Conservation (phyloP, 2,797 vertebrate genomes). For the Limosa lapponica region DNA sequence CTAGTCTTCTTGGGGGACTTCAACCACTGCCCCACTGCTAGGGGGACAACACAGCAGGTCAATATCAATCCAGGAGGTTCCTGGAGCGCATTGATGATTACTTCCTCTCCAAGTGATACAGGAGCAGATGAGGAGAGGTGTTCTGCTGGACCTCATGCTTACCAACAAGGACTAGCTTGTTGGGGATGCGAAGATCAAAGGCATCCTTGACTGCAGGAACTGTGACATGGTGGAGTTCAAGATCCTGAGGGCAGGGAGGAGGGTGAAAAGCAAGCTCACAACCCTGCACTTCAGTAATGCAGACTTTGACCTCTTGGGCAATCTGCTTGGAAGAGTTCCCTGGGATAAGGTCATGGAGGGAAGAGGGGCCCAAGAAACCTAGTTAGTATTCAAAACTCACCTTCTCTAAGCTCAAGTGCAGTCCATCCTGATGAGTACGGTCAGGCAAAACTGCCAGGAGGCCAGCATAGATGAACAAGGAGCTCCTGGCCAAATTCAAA, state of each 20-base stretch:
- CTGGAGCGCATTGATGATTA: background rate
- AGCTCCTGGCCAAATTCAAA: background rate
- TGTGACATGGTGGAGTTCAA: background rate
- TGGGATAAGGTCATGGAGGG: background rate
- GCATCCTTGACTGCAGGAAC: background rate
- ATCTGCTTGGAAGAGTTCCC: background rate
- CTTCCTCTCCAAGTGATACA: background rate
- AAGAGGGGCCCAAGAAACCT: background rate
- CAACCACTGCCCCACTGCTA: background rate
- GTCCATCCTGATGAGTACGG: background rate
- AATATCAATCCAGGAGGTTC: background rate
- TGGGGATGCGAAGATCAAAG: background rate
- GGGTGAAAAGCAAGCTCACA: background rate
- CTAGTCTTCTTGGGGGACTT: background rate
- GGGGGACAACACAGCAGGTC: rapidly evolving
- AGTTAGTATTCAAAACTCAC: background rate
- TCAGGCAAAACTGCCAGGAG: background rate
- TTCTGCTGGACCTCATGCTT: background rate
- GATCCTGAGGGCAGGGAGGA: background rate
- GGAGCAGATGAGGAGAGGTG: background rate
- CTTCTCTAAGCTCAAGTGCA: background rate
- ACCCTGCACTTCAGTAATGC: background rate
- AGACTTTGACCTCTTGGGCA: background rate
- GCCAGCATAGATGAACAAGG: rapidly evolving
- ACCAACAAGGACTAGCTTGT: rapidly evolving